Conservation (phyloP, 23 tunicate species). For the Trididemnum miniatum region DNA sequence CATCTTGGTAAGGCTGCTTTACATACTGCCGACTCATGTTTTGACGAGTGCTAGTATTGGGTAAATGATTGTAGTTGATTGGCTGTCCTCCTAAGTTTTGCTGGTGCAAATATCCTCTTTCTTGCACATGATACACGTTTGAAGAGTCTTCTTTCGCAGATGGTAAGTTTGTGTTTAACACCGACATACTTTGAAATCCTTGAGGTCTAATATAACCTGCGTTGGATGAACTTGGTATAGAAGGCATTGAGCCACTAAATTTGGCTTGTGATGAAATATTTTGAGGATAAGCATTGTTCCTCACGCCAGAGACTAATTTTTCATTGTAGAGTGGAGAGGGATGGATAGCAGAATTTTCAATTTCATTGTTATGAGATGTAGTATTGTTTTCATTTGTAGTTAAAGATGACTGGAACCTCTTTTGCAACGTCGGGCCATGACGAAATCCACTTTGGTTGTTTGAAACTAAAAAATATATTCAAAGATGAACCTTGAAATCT, state of each 20-base stretch:
- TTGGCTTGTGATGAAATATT: not conserved
- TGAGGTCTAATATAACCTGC: not conserved
- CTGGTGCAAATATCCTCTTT: not conserved
- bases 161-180: not conserved
- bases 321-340: not conserved
- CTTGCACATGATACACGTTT: not conserved
- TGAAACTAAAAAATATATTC: slow-evolving; percentile 11
- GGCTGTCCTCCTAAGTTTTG: not conserved
- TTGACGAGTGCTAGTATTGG: not conserved
- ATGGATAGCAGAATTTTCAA: not conserved
- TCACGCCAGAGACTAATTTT: not conserved
- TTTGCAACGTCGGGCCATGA: slow-evolving; percentile 87
- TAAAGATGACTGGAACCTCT: slow-evolving; percentile 23
- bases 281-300: slow-evolving; percentile 3
- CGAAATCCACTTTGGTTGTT: slow-evolving; percentile 37
- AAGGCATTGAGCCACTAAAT: slow-evolving; percentile 77
- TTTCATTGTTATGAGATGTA: not conserved
- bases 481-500: not conserved
- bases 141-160: not conserved
- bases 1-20: not conserved
- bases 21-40: not conserved
- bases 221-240: slow-evolving; percentile 27
- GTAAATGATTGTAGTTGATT: not conserved
- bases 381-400: not conserved
- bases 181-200: not conserved